A percentile compares a stretch with the other conserved stretches of the same genome.
Evolutionary conservation across 2,797 vertebrate species (phyloP).

Genomic region (Platyrinchus mystaceus): DNA sequence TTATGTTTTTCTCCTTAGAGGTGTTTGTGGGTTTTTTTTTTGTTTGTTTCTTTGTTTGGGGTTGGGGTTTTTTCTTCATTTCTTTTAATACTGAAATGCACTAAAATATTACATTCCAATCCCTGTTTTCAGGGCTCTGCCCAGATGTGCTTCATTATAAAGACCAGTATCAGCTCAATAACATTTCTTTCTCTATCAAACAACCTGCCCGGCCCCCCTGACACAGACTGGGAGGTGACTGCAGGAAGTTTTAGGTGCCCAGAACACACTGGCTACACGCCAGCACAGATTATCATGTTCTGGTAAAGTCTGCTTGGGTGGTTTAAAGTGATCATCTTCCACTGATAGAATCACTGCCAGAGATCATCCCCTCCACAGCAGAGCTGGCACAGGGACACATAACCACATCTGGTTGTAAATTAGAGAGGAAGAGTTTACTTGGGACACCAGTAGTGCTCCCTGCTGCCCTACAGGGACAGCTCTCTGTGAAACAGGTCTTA

Average conservation of each 20-base stretch:
- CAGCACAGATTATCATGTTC: rapidly evolving
- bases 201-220: background rate
- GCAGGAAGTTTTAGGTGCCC: background rate
- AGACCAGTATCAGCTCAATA: background rate
- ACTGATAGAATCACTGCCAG: background rate
- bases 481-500: rapidly evolving
- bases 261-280: background rate
- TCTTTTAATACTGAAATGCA: background rate
- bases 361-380: background rate
- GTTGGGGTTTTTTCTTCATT: background rate
- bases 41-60: too few relatives aligned
- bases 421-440: background rate
- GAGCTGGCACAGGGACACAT: background rate
- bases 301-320: background rate
- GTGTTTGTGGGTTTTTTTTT: background rate
- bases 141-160: background rate
- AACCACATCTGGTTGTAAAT: background rate
- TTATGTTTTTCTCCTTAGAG: background rate
- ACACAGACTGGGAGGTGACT: background rate
- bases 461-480: background rate
- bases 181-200: background rate
- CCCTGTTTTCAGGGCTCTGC: background rate
- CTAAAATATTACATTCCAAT: background rate
- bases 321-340: background rate
- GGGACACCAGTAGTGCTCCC: background rate